A percentile compares a stretch with the other conserved stretches of the same genome.
These are phyloP conservation scores for Nyctereutes procyonoides DNA, from an alignment of 2,113 vertebrate species.

Conservation along the genomic window DNA sequence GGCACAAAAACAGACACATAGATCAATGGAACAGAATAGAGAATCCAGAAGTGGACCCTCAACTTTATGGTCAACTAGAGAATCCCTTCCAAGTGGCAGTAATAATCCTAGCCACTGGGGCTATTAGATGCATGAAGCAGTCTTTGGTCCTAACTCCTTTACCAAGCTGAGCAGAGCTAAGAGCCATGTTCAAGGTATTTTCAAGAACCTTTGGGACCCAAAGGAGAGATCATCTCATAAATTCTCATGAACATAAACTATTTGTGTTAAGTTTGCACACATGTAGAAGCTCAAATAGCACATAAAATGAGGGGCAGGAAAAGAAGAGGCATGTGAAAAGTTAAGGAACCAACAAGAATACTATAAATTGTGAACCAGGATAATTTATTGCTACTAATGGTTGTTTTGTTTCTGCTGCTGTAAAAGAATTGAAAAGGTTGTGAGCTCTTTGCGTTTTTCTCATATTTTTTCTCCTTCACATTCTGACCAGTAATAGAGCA, in stretches of 20 bases:
- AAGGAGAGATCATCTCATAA: neutral
- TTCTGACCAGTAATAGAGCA: neutral
- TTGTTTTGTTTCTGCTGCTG: conserved; percentile 1
- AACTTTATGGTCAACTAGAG: neutral
- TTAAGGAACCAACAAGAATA: conserved; percentile 3
- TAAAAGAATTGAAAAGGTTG: neutral
- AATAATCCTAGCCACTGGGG: neutral
- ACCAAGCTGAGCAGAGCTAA: neutral
- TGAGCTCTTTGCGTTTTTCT: conserved; percentile 10
- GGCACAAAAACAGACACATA: too few relatives aligned
- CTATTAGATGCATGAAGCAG: conserved; percentile 36
- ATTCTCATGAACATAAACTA: neutral
- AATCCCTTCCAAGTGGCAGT: conserved; percentile 14
- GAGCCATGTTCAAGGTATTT: neutral
- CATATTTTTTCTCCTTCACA: neutral
- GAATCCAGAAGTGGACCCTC: too few relatives aligned
- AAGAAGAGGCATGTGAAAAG: neutral
- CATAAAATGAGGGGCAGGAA: neutral
- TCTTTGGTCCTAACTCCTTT: neutral
- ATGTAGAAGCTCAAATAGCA: neutral
- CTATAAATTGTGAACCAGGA: neutral
- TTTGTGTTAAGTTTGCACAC: conserved; percentile 23
- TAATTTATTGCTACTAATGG: neutral
- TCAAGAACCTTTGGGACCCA: conserved; percentile 20
- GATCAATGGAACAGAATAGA: too few relatives aligned